phyloP scores from a whole-genome alignment of 2,113 vertebrate species.

The Cacatua alba region DNA sequence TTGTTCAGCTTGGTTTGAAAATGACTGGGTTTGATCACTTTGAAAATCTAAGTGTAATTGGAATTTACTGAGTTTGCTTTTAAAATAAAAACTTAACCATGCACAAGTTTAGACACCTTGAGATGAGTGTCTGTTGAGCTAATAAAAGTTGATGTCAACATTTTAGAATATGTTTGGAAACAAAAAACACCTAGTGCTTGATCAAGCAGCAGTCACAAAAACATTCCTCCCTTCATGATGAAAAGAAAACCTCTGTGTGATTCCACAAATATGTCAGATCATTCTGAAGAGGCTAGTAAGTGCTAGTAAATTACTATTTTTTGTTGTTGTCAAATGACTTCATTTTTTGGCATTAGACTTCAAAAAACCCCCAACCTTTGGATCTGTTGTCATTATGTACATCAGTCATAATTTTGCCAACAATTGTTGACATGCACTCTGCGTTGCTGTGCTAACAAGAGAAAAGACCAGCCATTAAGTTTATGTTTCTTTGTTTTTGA shows the following conservation, averaged over 20 bases:
- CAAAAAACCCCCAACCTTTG: slow-evolving; percentile 3
- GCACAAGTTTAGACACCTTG: slow-evolving; percentile 33
- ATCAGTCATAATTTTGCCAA: slow-evolving; percentile 78
- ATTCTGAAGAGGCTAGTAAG: slow-evolving; percentile 66
- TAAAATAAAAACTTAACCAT: neutral
- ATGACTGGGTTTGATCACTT: slow-evolving; percentile 30
- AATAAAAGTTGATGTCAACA: slow-evolving; percentile 57
- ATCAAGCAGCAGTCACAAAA: slow-evolving; percentile 65
- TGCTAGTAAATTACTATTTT: slow-evolving; percentile 61
- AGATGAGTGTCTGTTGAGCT: slow-evolving; percentile 34
- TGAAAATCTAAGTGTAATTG: slow-evolving; percentile 21
- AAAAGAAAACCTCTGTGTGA: slow-evolving; percentile 56
- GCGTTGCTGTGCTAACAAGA: slow-evolving; percentile 77
- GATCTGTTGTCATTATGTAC: slow-evolving; percentile 49
- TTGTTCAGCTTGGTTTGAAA: slow-evolving; percentile 6
- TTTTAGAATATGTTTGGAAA: slow-evolving; percentile 52
- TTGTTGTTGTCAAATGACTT: slow-evolving; percentile 68
- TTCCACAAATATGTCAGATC: slow-evolving; percentile 64
- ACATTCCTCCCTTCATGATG: slow-evolving; percentile 50
- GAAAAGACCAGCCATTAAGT: slow-evolving; percentile 80
- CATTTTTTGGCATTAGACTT: slow-evolving; percentile 65
- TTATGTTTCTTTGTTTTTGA: slow-evolving; percentile 83
- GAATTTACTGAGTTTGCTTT: slow-evolving; percentile 11
- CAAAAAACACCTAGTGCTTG: slow-evolving; percentile 51
- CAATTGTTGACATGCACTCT: slow-evolving; percentile 68